phyloP scores from a whole-genome alignment of 2,113 vertebrate genomes.

The Elachura formosa region DNA sequence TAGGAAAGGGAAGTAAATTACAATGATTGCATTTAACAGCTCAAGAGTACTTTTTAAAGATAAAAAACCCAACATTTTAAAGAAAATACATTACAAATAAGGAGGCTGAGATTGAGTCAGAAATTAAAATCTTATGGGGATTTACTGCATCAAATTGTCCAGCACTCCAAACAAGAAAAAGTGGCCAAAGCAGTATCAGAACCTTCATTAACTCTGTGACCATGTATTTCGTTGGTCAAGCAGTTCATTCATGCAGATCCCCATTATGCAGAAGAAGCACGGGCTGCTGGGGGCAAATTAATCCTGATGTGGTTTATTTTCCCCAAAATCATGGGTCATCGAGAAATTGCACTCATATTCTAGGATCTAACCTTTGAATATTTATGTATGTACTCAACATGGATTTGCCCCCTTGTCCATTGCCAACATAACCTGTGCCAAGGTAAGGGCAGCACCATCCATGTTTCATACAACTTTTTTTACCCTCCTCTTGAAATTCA shows the following conservation, averaged over 20 bases:
- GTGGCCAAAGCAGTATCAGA: not conserved
- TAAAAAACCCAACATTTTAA: not conserved
- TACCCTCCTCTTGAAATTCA: not conserved
- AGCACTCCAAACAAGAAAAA: not conserved
- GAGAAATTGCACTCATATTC: fast-evolving
- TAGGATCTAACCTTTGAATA: not conserved
- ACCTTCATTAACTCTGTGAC: not conserved
- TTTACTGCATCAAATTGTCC: not conserved
- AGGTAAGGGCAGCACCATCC: not conserved
- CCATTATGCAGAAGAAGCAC: not conserved
- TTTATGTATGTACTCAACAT: fast-evolving
- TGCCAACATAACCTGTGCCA: not conserved
- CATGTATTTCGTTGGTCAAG: not conserved
- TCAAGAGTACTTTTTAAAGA: not conserved
- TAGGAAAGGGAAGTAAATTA: not conserved
- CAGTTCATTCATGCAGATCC: not conserved
- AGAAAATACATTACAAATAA: not conserved
- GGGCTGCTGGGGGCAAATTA: not conserved
- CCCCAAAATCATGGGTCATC: not conserved
- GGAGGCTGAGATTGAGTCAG: not conserved
- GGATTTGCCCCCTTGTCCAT: not conserved
- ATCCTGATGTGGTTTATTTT: not conserved
- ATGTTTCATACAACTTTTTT: not conserved
- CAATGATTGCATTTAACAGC: not conserved
- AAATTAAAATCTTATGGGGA: not conserved